Conservation (phyloP, 2,888 invertebrate species). For the Pristionchus mayeri region DNA sequence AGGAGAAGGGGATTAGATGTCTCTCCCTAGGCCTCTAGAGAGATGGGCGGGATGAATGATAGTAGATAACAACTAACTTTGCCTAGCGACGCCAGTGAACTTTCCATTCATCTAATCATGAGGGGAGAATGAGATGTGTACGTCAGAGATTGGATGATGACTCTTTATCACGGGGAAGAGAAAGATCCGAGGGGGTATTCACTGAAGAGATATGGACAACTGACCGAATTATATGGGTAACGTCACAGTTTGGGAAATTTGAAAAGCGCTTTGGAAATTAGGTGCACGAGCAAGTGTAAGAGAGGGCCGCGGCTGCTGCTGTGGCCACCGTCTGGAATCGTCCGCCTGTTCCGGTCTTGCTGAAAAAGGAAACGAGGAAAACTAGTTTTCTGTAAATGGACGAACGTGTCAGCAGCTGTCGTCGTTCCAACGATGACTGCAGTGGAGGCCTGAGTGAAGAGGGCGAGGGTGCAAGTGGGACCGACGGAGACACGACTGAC, state of each 20-base stretch:
- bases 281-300: constrained; percentile 14
- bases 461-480: background rate
- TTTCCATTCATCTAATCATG: too few relatives aligned
- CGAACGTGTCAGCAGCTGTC: background rate
- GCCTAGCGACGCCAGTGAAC: too few relatives aligned
- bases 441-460: constrained; percentile 3
- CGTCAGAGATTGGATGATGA: too few relatives aligned
- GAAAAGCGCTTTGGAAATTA: background rate
- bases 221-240: background rate
- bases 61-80: too few relatives aligned
- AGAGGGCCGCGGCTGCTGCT: background rate
- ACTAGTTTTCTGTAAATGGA: background rate
- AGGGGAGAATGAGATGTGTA: too few relatives aligned
- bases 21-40: too few relatives aligned
- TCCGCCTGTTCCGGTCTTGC: constrained; percentile 22
- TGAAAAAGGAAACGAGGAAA: background rate
- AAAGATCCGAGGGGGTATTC: background rate
- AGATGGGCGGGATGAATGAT: too few relatives aligned
- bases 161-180: too few relatives aligned
- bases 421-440: background rate
- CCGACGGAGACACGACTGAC: background rate
- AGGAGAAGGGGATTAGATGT: too few relatives aligned
- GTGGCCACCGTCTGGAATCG: background rate
- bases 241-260: background rate
- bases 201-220: background rate